Evolutionary conservation across 2,113 vertebrate species (phyloP), one percentile per base, ranked within the genome.

Genomic region (Suncus etruscus): DNA sequence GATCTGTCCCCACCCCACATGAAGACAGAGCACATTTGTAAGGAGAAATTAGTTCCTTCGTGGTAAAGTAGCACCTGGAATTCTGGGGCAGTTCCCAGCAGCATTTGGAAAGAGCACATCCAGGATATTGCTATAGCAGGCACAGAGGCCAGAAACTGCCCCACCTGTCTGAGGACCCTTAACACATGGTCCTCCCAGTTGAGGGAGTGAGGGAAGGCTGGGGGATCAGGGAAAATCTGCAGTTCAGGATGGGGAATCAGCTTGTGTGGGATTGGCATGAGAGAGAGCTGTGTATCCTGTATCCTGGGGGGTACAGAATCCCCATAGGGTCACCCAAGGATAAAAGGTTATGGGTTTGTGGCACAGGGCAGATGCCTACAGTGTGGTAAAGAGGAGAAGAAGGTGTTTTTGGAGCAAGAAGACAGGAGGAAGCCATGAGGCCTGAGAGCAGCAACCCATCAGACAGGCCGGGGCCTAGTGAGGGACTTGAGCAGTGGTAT

Each of bases 21-120:
- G 22, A 12, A 4, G 54, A 69, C 48, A 73, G 72, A 1, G 20
- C 39, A 76, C 31, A 75, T 12, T 74, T 50, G 58, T 0, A 24
- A 66, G 39, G 54, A 68, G 32, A 8, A 4, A 25, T 25, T 61
- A 24, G 25, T 51, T 78, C 4, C 82, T 48, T 63, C 24, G n/a
- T n/a, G n/a, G n/a, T n/a, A n/a, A n/a, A n/a, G n/a, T n/a, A 47
- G 69, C 6, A 24, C 45, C 63, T 68, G 47, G 87, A 58, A 18
- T 0, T 0, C 39, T 14, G 10, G 54, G 51, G 11, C 8, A 6
- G 58, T 61, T 16, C 16, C 54, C 69, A 66, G 2, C 8, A 58
- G 11, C 8, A 47, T 16, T 24, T 31, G 39, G n/a, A 8, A 27
- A 72, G 58, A 61, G 58, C 58, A 61, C 18, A 22, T 16, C 16